phyloP scores from a whole-genome alignment of 1,140 invertebrate species.

The Dryas iulia region DNA sequence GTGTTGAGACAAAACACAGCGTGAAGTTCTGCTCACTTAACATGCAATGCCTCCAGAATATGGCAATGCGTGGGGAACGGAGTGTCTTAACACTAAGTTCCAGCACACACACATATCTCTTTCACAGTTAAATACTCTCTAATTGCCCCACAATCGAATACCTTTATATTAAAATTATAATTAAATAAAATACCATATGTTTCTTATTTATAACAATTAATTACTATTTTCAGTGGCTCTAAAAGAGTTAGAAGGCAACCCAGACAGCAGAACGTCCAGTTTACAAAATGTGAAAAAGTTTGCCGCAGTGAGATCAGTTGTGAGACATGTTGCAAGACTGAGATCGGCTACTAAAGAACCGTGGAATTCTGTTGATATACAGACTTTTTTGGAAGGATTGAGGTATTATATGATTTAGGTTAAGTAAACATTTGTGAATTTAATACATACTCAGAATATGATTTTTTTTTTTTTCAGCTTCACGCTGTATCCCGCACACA shows the following conservation, averaged over 20 bases:
- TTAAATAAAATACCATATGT: no score
- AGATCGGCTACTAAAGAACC: conserved; percentile 54
- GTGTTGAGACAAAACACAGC: no score
- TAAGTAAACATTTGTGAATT: no score
- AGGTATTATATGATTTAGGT: conserved; percentile 38
- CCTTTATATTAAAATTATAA: neutral
- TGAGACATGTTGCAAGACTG: conserved; percentile 54
- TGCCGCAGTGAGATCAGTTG: conserved; percentile 57
- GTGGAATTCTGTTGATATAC: conserved; percentile 50
- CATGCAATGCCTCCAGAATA: no score
- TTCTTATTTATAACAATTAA: neutral
- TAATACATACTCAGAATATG: no score
- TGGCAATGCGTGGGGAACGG: no score
- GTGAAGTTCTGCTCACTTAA: no score
- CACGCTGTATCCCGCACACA: no score
- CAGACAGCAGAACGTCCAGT: conserved; percentile 59
- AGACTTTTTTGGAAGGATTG: conserved; percentile 55
- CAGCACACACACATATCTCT: no score
- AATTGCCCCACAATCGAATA: neutral
- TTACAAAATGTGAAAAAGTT: conserved; percentile 67
- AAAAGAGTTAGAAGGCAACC: conserved; percentile 70
- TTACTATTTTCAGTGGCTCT: conserved; percentile 52
- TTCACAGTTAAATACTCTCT: no score
- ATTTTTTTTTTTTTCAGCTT: no score
- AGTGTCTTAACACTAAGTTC: no score